Percentiles rank a stretch among this genome's conserved stretches.
phyloP scores from a whole-genome alignment of 1,140 invertebrate species.

The Cyclargus thomasi region DNA sequence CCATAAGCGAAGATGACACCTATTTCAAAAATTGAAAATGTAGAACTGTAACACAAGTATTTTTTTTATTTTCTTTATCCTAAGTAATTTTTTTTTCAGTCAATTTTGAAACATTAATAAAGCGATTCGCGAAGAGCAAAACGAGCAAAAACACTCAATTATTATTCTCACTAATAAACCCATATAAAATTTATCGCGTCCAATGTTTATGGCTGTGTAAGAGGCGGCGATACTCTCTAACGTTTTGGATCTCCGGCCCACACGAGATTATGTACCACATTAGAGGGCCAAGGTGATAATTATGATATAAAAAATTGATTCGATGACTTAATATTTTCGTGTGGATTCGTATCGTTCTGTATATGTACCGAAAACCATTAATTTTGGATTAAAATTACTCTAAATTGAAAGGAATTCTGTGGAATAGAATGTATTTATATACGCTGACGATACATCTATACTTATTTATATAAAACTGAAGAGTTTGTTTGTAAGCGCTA shows the following conservation, averaged over 20 bases:
- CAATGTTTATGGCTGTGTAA: constrained; percentile 46
- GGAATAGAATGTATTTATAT: too few relatives aligned
- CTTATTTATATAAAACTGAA: too few relatives aligned
- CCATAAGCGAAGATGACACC: too few relatives aligned
- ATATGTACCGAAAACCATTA: not conserved
- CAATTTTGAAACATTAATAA: too few relatives aligned
- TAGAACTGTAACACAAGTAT: too few relatives aligned
- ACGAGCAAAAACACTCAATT: not conserved
- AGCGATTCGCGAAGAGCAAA: too few relatives aligned
- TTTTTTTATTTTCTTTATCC: too few relatives aligned
- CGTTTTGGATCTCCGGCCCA: constrained; percentile 50
- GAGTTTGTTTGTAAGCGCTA: too few relatives aligned
- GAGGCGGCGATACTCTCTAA: constrained; percentile 33
- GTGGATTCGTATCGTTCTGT: constrained; percentile 45
- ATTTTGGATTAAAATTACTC: not conserved
- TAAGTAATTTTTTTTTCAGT: too few relatives aligned
- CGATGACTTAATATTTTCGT: constrained; percentile 61
- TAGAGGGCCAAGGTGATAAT: constrained; percentile 70
- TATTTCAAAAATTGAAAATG: too few relatives aligned
- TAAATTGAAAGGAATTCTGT: too few relatives aligned
- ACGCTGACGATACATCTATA: too few relatives aligned
- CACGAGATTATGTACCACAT: constrained; percentile 68
- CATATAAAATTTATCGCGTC: not conserved
- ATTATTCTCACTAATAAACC: not conserved
- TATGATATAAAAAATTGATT: constrained; percentile 66